phyloP scores from a whole-genome alignment of 2,797 vertebrate genomes.

The Microctenopoma stevenorrisi region DNA sequence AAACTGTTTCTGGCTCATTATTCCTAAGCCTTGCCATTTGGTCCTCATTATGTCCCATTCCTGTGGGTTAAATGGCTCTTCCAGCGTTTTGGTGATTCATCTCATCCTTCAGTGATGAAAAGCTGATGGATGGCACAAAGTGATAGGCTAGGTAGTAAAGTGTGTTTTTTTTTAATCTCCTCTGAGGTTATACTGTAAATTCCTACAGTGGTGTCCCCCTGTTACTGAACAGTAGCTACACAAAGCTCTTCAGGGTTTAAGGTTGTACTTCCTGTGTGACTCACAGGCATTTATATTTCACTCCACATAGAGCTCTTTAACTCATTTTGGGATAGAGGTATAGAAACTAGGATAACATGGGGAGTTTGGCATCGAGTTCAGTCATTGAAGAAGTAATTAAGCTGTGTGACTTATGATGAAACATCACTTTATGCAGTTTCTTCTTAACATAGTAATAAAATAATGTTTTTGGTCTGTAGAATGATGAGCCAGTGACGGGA shows the following conservation, averaged over 20 bases:
- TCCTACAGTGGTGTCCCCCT: too few species aligned
- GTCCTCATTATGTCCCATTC: conserved; percentile 68
- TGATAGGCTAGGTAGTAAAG: conserved; percentile 35
- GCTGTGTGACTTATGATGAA: conserved; percentile 6
- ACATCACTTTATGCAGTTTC: not conserved
- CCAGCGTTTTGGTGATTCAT: conserved; percentile 45
- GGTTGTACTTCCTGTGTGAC: conserved; percentile 34
- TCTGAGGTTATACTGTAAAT: too few species aligned
- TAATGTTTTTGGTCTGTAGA: conserved; percentile 51
- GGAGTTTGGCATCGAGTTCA: conserved; percentile 3
- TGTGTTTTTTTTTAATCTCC: not conserved
- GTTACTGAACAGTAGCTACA: too few species aligned
- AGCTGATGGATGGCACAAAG: conserved; percentile 35
- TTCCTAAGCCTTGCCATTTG: conserved; percentile 65
- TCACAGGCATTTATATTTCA: not conserved
- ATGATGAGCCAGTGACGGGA: conserved; percentile 71
- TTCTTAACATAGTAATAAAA: conserved; percentile 3
- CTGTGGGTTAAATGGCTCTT: conserved; percentile 59
- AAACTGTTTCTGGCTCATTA: conserved; percentile 69
- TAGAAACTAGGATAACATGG: not conserved
- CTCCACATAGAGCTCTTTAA: not conserved
- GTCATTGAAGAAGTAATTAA: conserved; percentile 15
- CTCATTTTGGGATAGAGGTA: conserved; percentile 16
- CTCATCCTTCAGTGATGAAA: conserved; percentile 39
- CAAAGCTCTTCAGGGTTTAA: conserved; percentile 1